phyloP scores from a whole-genome alignment of 1,140 invertebrate species.

The Zaprionus lachaisei region DNA sequence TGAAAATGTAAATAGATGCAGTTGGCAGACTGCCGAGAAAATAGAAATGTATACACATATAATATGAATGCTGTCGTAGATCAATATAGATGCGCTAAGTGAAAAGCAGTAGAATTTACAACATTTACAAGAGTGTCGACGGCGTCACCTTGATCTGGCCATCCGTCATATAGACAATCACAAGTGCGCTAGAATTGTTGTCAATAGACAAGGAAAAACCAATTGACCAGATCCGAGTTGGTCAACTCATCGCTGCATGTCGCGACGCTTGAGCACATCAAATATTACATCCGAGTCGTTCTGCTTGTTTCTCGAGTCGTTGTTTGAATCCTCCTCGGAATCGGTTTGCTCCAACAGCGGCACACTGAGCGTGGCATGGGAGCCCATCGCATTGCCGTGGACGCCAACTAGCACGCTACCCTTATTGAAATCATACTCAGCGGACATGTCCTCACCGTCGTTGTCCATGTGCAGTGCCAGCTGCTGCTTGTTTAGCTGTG shows the following conservation, averaged over 20 bases:
- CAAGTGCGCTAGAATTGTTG: slow-evolving; percentile 5
- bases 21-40: slow-evolving; percentile 9
- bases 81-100: slow-evolving; percentile 25
- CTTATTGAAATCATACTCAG: slow-evolving; percentile 69
- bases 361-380: slow-evolving; percentile 59
- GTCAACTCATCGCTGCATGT: slow-evolving; percentile 76
- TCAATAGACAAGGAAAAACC: neutral
- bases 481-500: slow-evolving; percentile 57
- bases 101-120: slow-evolving; percentile 62
- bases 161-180: slow-evolving; percentile 14
- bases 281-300: slow-evolving; percentile 84
- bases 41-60: slow-evolving; percentile 34
- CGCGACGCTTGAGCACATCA: slow-evolving; percentile 80
- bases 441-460: slow-evolving; percentile 54
- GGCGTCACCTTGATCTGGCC: slow-evolving; percentile 21
- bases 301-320: slow-evolving; percentile 58
- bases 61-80: slow-evolving; percentile 19
- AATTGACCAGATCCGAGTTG: neutral
- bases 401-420: slow-evolving; percentile 31
- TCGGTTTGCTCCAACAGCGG: slow-evolving; percentile 77
- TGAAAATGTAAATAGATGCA: slow-evolving; percentile 22
- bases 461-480: slow-evolving; percentile 49
- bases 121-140: slow-evolving; percentile 67
- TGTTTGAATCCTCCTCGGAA: slow-evolving; percentile 67
- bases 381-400: slow-evolving; percentile 28